Conservation (phyloP, 2,888 invertebrate genomes). For the Zelleria hepariella region DNA sequence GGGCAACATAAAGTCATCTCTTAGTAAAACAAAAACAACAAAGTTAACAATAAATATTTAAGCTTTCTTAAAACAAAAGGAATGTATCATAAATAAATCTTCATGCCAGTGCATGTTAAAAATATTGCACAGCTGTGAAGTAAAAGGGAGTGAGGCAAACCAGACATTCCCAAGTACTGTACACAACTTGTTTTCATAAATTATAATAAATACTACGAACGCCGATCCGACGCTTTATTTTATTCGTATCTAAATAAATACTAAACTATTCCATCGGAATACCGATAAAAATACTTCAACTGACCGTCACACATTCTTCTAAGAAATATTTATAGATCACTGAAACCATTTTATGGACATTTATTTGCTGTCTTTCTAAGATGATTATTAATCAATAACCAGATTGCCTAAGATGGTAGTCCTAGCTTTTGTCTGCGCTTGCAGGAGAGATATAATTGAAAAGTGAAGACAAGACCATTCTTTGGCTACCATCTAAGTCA, state of each 20-base stretch:
- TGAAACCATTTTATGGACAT: background rate
- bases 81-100: conserved; percentile 17
- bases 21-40: conserved; percentile 17
- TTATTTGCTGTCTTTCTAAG: background rate
- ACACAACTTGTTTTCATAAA: background rate
- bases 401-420: no score
- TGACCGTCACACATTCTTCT: background rate
- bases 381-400: no score
- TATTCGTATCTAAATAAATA: background rate
- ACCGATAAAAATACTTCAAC: background rate
- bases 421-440: no score
- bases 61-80: conserved; percentile 18
- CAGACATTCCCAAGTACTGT: background rate
- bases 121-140: conserved; percentile 19
- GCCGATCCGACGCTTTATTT: background rate
- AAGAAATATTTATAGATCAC: background rate
- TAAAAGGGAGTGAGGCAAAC: background rate
- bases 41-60: conserved; percentile 21
- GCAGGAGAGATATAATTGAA: no score
- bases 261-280: background rate
- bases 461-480: no score
- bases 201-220: background rate
- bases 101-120: background rate
- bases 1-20: conserved; percentile 8
- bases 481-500: no score